phyloP scores from a whole-genome alignment of 2,113 vertebrate species.

The Polyodon spathula region DNA sequence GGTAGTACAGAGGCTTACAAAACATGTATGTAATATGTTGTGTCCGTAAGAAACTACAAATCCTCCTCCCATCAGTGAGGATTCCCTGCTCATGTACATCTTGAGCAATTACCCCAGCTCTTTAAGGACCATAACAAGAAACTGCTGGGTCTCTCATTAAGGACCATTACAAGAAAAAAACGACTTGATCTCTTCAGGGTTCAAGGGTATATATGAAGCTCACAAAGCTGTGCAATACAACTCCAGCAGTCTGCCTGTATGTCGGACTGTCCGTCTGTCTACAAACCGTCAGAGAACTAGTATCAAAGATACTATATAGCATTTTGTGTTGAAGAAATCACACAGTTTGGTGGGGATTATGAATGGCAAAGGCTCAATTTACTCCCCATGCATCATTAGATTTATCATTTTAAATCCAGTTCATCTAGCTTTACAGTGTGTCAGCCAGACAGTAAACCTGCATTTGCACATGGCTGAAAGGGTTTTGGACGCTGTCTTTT shows the following conservation, averaged over 20 bases:
- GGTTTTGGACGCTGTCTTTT: conserved; percentile 2
- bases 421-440: conserved; percentile 13
- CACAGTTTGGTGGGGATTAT: background rate
- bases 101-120: too few relatives aligned
- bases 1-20: background rate
- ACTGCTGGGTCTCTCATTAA: too few relatives aligned
- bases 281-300: background rate
- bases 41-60: too few relatives aligned
- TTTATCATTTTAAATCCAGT: conserved; percentile 13
- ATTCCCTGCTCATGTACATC: too few relatives aligned
- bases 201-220: too few relatives aligned
- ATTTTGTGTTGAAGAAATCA: background rate
- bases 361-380: conserved; percentile 8
- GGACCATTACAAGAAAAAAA: too few relatives aligned
- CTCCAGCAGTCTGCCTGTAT: background rate
- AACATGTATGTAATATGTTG: background rate
- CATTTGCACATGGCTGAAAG: conserved; percentile 7
- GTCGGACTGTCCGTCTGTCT: background rate
- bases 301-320: background rate
- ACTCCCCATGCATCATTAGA: conserved; percentile 9
- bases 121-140: too few relatives aligned
- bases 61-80: too few relatives aligned
- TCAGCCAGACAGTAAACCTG: conserved; percentile 4
- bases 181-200: too few relatives aligned
- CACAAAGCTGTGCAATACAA: background rate